Evolutionary conservation across 2,797 vertebrate species (phyloP).

Genomic region (Heliangelus exortis): DNA sequence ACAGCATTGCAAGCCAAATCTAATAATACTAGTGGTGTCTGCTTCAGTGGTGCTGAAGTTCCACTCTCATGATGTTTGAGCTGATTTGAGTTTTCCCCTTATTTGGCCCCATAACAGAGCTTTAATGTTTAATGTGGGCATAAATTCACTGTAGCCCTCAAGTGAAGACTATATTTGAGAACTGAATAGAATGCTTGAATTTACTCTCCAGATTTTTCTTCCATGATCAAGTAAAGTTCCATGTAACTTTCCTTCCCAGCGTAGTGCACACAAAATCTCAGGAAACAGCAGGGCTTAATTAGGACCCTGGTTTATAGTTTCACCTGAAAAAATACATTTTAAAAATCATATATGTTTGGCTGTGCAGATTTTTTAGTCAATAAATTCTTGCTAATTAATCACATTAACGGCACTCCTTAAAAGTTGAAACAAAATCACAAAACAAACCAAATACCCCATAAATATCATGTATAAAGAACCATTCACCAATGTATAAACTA

Average conservation of each 20-base stretch:
- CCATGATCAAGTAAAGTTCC: slow-evolving; percentile 73
- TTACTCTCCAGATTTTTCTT: slow-evolving; percentile 72
- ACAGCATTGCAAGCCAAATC: slow-evolving; percentile 9
- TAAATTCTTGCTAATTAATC: slow-evolving; percentile 84
- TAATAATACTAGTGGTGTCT: background rate
- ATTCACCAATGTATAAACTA: slow-evolving; percentile 67
- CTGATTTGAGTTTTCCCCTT: slow-evolving; percentile 62
- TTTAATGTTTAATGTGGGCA: slow-evolving; percentile 66
- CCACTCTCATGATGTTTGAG: background rate
- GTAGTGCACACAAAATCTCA: slow-evolving; percentile 73
- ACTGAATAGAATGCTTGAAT: slow-evolving; percentile 73
- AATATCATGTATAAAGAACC: slow-evolving; percentile 77
- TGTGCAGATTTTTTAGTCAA: slow-evolving; percentile 79
- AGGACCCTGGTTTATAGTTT: slow-evolving; percentile 80
- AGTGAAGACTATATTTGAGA: slow-evolving; percentile 70
- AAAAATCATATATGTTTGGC: slow-evolving; percentile 80
- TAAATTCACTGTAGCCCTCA: slow-evolving; percentile 69
- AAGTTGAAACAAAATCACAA: slow-evolving; percentile 81
- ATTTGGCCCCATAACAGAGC: slow-evolving; percentile 44
- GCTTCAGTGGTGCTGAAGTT: slow-evolving; percentile 44
- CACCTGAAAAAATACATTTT: slow-evolving; percentile 84
- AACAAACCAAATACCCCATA: slow-evolving; percentile 78
- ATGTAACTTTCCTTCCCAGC: slow-evolving; percentile 68
- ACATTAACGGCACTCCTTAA: slow-evolving; percentile 80
- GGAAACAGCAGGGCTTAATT: slow-evolving; percentile 84